Base-by-base conservation (phyloP, 2,797 vertebrate species). In the Bradypus variegatus region DNA sequence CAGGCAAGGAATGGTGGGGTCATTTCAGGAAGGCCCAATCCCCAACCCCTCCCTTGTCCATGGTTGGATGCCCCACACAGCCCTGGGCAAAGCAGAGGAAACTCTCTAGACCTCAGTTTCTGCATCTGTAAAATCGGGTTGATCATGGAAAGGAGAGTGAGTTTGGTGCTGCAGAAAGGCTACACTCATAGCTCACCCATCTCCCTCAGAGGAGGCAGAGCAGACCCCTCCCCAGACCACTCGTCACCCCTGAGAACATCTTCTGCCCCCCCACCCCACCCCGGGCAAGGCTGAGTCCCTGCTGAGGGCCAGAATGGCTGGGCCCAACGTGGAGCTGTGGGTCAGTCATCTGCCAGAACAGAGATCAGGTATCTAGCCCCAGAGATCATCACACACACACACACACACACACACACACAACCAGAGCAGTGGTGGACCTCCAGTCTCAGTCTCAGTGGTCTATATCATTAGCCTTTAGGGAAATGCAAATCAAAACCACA, bases 201-300 rank as follows among this genome's bases (percentile, higher is more conserved):
- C 25, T 82, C 67, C 31, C 45, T 45, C 55, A 73, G 76, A 15
- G 25, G 80, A 79, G 38, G 60, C 41, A 64, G 55, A 3, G 12
- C 48, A 65, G 55, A 12, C 25, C 23, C 7, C 0, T 0, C 13
- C 62, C 53, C 33, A 1, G 29, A 29, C 38, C 65, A 7, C 65
- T 29, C 1, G 18, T 69, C 6, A 11, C 13, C 23, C 13, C 31
- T 36, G 41, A 31, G 16, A 60, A 21, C 0, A 2, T 7, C 41
- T 45, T 29, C 25, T 29, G 41, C 6, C 41, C 41, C 41, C 41
- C 41, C 41, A 45, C 23, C 23, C 41, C 38, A 29, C 41, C 27
- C 73, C 4, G 25, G 19, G 11, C 76, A 76, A 29, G 25, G 38
- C 41, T 14, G 45, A 45, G 33, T 13, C 33, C 53, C 38, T 25